phyloP scores from a whole-genome alignment of 1,140 invertebrate genomes.

The Psix sp. region DNA sequence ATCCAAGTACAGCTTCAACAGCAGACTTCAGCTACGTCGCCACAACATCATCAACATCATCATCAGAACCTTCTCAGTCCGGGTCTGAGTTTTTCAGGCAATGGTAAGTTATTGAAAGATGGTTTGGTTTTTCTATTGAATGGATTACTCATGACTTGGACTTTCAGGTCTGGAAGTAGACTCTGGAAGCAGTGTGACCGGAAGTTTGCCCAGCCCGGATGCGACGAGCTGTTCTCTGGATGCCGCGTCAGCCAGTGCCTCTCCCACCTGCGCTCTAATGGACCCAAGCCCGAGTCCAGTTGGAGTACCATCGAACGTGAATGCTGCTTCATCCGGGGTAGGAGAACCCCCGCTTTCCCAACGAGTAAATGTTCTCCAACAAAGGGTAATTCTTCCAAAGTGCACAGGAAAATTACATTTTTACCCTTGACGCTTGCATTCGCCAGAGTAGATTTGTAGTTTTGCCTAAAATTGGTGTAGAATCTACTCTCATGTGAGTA shows the following conservation, averaged over 20 bases:
- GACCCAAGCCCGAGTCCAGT: slow-evolving; percentile 78
- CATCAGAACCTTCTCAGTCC: slow-evolving; percentile 81
- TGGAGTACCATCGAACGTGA: slow-evolving; percentile 80
- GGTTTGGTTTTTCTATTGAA: no score
- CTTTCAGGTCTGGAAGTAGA: slow-evolving; percentile 81
- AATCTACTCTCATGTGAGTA: slow-evolving; percentile 22
- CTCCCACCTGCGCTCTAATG: slow-evolving; percentile 78
- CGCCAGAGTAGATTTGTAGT: slow-evolving; percentile 36
- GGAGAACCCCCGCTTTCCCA: slow-evolving; percentile 74
- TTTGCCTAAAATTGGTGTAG: slow-evolving; percentile 23
- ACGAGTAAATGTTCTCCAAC: slow-evolving; percentile 88
- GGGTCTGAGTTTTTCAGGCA: slow-evolving; percentile 83
- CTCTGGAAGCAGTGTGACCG: slow-evolving; percentile 83
- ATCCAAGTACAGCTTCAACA: slow-evolving; percentile 83
- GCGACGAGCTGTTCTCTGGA: slow-evolving; percentile 83
- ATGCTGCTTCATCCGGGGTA: slow-evolving; percentile 72
- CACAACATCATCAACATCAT: slow-evolving; percentile 79
- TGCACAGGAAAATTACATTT: slow-evolving; percentile 49
- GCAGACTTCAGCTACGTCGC: slow-evolving; percentile 76
- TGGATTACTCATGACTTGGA: not conserved
- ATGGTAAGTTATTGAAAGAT: slow-evolving; percentile 68
- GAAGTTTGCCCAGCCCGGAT: slow-evolving; percentile 86
- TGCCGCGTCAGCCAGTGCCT: slow-evolving; percentile 78
- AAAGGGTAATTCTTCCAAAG: slow-evolving; percentile 83
- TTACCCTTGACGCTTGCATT: slow-evolving; percentile 15